Percentiles rank a stretch among this genome's conserved stretches.
Conservation (phyloP, 2,113 vertebrate genomes). For the human region GRCh38 chr6:51968001-51968500, state of each 20-base stretch:
- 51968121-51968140: conserved; percentile 78
- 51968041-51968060: conserved; percentile 82
- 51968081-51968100: conserved; percentile 71
- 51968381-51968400: background rate
- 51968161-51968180: conserved; percentile 87
- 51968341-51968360: conserved; percentile 80
- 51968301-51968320: conserved; percentile 80
- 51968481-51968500: background rate
- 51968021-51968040: conserved; percentile 64
- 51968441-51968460: background rate
- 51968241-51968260: conserved; percentile 84
- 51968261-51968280: conserved; percentile 87
- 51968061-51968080: conserved; percentile 70
- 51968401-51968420: background rate
- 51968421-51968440: background rate
- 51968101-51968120: conserved; percentile 66
- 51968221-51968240: conserved; percentile 83
- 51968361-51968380: conserved; percentile 67
- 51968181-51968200: conserved; percentile 85
- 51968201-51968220: conserved; percentile 86
- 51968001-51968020: conserved; percentile 78
- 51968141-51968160: conserved; percentile 80
- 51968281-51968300: conserved; percentile 79
- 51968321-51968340: conserved; percentile 84
- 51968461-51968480: background rate